Percentiles rank a stretch among this genome's conserved stretches.
phyloP scores from a whole-genome alignment of 2,888 invertebrate genomes.

The Mythimna vitellina region DNA sequence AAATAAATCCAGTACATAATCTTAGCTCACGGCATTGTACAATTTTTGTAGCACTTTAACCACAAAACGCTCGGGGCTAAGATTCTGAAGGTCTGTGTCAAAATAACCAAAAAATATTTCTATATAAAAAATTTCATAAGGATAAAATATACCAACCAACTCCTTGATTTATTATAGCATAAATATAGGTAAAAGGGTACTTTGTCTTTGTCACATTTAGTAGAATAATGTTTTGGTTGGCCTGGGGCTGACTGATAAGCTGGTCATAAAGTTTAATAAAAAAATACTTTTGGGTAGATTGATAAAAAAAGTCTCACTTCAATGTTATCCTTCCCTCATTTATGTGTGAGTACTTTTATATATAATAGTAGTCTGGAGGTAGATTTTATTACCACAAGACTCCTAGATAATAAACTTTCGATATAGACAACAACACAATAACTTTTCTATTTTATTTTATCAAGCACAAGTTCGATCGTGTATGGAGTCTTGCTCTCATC shows the following conservation, averaged over 20 bases:
- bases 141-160: conserved; percentile 45
- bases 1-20: conserved; percentile 7
- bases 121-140: conserved; percentile 19
- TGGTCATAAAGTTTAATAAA: conserved; percentile 28
- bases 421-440: not conserved
- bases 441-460: not conserved
- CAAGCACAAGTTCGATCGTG: too few relatives aligned
- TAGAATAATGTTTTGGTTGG: conserved; percentile 44
- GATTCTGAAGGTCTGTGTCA: conserved; percentile 23
- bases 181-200: conserved; percentile 49
- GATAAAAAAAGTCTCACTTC: conserved; percentile 14
- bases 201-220: conserved; percentile 55
- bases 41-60: not conserved
- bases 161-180: conserved; percentile 54
- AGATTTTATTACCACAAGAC: not conserved
- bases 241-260: conserved; percentile 33
- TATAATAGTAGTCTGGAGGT: not conserved
- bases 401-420: not conserved
- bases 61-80: conserved; percentile 12
- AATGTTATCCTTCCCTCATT: not conserved
- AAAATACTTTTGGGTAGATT: conserved; percentile 15
- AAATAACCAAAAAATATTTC: conserved; percentile 36
- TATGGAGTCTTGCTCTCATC: too few relatives aligned
- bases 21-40: not conserved
- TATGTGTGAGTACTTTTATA: not conserved